Conservation (phyloP, 2,113 vertebrate genomes). For the Gnathonemus echidnorhynchus region DNA sequence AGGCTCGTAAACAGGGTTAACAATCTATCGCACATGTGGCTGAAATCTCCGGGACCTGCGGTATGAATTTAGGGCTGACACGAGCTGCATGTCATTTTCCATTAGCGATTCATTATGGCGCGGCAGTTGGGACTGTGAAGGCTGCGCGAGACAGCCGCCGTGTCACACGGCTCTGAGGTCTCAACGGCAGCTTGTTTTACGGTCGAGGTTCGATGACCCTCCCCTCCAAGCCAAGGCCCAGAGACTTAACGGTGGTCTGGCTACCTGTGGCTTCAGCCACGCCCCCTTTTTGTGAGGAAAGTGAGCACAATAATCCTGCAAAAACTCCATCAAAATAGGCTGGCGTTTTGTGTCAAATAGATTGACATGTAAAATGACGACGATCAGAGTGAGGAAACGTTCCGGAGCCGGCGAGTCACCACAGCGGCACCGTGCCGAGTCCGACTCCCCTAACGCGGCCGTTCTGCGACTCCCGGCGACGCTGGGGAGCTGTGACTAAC, state of each 20-base stretch:
- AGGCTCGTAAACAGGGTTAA: neutral
- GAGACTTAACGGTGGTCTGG: neutral
- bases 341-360: neutral
- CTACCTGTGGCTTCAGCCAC: neutral
- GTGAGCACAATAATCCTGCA: neutral
- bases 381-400: no score
- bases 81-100: neutral
- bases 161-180: neutral
- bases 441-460: neutral
- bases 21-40: neutral
- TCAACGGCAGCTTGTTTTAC: neutral
- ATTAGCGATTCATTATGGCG: neutral
- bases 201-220: neutral
- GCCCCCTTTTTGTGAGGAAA: neutral
- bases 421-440: neutral
- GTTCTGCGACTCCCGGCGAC: neutral
- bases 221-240: neutral
- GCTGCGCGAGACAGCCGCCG: neutral
- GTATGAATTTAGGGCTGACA: neutral
- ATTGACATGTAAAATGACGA: neutral
- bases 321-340: neutral
- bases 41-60: neutral
- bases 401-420: neutral
- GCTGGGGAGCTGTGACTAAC: neutral
- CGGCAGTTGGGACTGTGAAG: neutral